Evolutionary conservation across 2,113 vertebrate species (phyloP), one percentile per base, ranked within the genome.

Genomic region (Pangasianodon gigas): DNA sequence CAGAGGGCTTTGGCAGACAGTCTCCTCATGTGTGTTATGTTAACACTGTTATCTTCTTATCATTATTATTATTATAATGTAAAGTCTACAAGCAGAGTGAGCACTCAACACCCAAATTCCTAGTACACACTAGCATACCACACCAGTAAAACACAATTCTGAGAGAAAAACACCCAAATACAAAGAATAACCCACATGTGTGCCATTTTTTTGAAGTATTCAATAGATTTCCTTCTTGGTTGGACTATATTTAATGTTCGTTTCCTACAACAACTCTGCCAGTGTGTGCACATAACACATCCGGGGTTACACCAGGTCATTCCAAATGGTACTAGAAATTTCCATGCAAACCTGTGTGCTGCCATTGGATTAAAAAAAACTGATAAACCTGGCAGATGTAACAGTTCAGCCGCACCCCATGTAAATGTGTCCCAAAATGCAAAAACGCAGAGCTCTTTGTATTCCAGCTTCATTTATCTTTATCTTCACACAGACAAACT

Each of bases 361-460:
- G 85, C n/a, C 77, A 60, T 58, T n/a, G 51, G 41, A 46, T 74
- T 51, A 67, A 90, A 83, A 90, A 88, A 54, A 29, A 6, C 44
- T 74, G 69, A 85, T 74, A 87, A 52, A 80, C 74, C 83, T 10
- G 74, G 54, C 80, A 58, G 87, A 52, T 91, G 85, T 26, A 86
- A 88, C 75, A 83, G 81, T 85, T 90, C 48, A 65, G 13, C 82
- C 7, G 18, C 85, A 84, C 71, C n/a, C 51, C 6, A 91, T 90
- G 90, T 87, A 94, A 94, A 93, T 91, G 84, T 44, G 54, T n/a
- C 48, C 77, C 79, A 71, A 69, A 89, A 84, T 89, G 41, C 88
- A 91, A 92, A 92, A 52, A 58, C 21, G 3, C 67, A 52, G 80
- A 29, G 44, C 58, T 84, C 32, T 88, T 87, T 93, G 88, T 92